Evolutionary conservation across 2,888 invertebrate genomes (phyloP), one percentile per base, ranked within the genome.

Genomic region (Hybos culiciformis): DNA sequence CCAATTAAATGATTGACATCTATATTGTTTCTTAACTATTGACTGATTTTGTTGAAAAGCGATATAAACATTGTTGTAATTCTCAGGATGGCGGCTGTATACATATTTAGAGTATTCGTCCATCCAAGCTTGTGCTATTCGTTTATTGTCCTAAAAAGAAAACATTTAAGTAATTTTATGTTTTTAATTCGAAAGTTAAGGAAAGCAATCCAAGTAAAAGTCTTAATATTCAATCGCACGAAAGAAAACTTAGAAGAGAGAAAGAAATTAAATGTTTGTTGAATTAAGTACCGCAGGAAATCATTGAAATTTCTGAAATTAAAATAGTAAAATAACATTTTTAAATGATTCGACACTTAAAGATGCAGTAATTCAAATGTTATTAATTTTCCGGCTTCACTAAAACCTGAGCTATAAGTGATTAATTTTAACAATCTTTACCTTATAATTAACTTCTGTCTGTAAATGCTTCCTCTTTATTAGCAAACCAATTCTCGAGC

Each of bases 51-150:
- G 70, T 38, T 96, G 61, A 67, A 96, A 85, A 0, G 96, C 94
- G 0, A 87, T 70, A 61, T 86, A 78, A 11, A 91, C 70, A 2
- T 62, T 58, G 17, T 75, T 71, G 58, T 88, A 85, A 58, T 84
- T 78, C 5, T 61, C 62, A 0, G 93, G 84, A 8, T 83, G 71
- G 5, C 90, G 73, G 48, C 72, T 68, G 68, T 94, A 97, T 49
- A 97, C 62, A 60, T 78, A 83, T 52, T 91, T 75, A 5, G 88
- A 88, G 62, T 93, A 97, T 57, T 97, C 96, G 61, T 97, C 97
- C 96, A 97, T 96, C 97, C 97, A 97, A 4, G 96, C 94, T 56
- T 91, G 91, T 1, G 94, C 93, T 0, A 94, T 94, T 46, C 94
- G 76, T 34, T 83, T 77, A 64, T 91, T 92, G 66, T 94, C 94